Percentiles rank a stretch among this genome's conserved stretches.
Conservation (phyloP, 2,113 vertebrate genomes). For the Ondatra zibethicus region DNA sequence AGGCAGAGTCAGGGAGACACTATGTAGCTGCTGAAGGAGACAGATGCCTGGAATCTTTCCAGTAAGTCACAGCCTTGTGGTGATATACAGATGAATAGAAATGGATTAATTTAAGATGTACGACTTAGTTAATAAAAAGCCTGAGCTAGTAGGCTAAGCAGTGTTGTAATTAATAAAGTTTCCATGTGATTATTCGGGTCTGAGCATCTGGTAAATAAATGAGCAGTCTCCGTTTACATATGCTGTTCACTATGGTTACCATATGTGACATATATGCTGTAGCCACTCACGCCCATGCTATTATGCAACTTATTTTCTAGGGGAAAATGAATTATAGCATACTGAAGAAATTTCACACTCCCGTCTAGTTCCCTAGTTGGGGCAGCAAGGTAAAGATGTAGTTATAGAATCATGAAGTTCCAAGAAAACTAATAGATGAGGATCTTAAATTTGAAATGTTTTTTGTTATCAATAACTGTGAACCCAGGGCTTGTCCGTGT, state of each 20-base stretch:
- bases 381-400: background rate
- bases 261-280: background rate
- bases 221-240: too few species aligned
- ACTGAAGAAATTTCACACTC: slow-evolving; percentile 14
- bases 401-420: background rate
- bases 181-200: too few species aligned
- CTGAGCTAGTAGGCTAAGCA: too few species aligned
- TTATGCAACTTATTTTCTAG: slow-evolving; percentile 4
- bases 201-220: too few species aligned
- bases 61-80: too few species aligned
- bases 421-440: background rate
- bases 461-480: background rate
- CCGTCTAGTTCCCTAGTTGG: background rate
- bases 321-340: background rate
- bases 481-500: background rate
- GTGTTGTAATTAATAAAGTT: too few species aligned
- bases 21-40: too few species aligned
- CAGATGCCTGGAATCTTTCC: too few species aligned
- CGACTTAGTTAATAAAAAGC: too few species aligned
- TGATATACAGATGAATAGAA: too few species aligned
- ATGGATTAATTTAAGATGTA: too few species aligned
- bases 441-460: background rate
- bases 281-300: background rate
- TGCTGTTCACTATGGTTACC: background rate
- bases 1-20: too few species aligned